Base-by-base conservation (phyloP, 2,797 vertebrate genomes). In the Emys orbicularis region DNA sequence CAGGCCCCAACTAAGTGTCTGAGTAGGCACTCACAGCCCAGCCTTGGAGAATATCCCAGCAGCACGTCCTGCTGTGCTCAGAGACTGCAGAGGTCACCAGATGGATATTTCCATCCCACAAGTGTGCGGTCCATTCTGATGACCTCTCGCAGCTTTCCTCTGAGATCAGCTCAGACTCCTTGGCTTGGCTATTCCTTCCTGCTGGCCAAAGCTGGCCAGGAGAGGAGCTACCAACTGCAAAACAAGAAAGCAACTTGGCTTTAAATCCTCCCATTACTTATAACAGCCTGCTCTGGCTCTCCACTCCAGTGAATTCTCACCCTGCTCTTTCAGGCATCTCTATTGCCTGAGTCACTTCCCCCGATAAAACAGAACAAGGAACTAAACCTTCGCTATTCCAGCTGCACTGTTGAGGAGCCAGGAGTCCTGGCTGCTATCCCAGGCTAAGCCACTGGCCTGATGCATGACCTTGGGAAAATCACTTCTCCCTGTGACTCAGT, bases 351-450 rank as follows among this genome's bases (percentile, higher is more conserved):
- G 83, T 79, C 91, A 77, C 29, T 88, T 57, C 91, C 87, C 82
- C 88, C 87, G 13, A 47, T 54, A 56, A 83, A 74, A 86, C 84
- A 82, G 86, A 37, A 72, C 54, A 92, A 27, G 76, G 90, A 53
- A 95, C 37, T 19, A 89, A 53, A 88, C 27, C 82, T 90, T 89
- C 86, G 74, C 88, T 96, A 47, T 34, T 91, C 83, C 59, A 84
- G 44, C 41, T 0, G 0, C 44, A 83, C 88, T 49, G 44, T 15
- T 27, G 27, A 49, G 27, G 72, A 76, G 79, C 47, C 74, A 82
- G 53, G 86, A 91, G 41, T 50, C 59, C 41, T 21, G 19, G 12
- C 2, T 93, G 49, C 52, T 81, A 52, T 49, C 89, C 49, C 89
- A 93, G 53, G 84, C 74, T 88, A 84, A 82, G 59, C 25, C 74